These are phyloP conservation scores for Ommatoiulus sabulosus DNA, from an alignment of 2,888 invertebrate genomes.

Conservation along the genomic window DNA sequence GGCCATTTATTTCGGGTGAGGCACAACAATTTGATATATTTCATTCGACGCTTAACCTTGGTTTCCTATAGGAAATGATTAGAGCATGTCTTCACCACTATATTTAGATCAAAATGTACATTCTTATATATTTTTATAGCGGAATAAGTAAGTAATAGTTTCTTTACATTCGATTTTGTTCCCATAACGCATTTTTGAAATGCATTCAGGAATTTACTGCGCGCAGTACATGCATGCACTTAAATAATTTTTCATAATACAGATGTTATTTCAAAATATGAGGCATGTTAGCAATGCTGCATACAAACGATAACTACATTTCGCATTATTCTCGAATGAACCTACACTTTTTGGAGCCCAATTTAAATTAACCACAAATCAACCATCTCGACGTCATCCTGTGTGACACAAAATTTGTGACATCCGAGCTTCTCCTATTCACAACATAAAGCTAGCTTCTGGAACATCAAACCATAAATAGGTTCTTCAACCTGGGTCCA, in stretches of 20 bases:
- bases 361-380: too few species aligned
- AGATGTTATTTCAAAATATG: too few species aligned
- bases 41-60: background rate
- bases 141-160: background rate
- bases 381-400: too few species aligned
- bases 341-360: too few species aligned
- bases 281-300: too few species aligned
- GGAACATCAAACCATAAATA: background rate
- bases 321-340: too few species aligned
- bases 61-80: background rate
- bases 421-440: too few species aligned
- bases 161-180: background rate
- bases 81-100: background rate
- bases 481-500: slow-evolving; percentile 13
- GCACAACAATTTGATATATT: background rate
- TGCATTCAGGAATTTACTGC: background rate
- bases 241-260: background rate
- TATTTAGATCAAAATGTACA: background rate
- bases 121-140: background rate
- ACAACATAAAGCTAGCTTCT: background rate
- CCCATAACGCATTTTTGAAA: background rate
- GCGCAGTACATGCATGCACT: background rate
- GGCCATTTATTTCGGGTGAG: slow-evolving; percentile 37
- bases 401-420: too few species aligned
- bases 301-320: too few species aligned